phyloP scores from a whole-genome alignment of 1,140 invertebrate genomes.

The Drosophila obscura region DNA sequence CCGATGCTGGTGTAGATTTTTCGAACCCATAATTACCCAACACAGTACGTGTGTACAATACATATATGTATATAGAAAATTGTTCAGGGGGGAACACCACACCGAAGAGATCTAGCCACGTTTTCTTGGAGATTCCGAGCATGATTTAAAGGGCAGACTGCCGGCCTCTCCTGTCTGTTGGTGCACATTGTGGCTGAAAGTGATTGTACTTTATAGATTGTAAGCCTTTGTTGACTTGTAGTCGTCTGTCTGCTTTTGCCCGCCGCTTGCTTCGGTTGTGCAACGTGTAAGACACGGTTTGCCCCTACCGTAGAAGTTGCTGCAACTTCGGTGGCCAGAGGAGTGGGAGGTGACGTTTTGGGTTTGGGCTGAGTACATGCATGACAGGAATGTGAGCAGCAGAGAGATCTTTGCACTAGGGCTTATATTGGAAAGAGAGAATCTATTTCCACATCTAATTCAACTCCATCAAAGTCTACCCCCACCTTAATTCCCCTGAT shows the following conservation, averaged over 20 bases:
- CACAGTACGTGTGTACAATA: constrained; percentile 38
- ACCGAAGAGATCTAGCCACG: constrained; percentile 55
- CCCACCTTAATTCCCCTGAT: constrained; percentile 14
- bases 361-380: constrained; percentile 21
- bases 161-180: constrained; percentile 8
- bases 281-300: constrained; percentile 52
- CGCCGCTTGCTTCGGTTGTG: constrained; percentile 16
- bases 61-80: constrained; percentile 36
- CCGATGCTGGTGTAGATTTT: constrained; percentile 62
- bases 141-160: constrained; percentile 74
- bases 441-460: too few relatives aligned
- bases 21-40: constrained; percentile 70
- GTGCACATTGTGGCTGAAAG: constrained; percentile 60
- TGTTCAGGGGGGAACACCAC: constrained; percentile 19
- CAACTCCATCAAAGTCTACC: too few relatives aligned
- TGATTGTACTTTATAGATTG: constrained; percentile 73
- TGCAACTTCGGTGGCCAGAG: constrained; percentile 17
- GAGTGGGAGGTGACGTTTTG: constrained; percentile 10
- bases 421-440: neutral
- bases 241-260: constrained; percentile 18
- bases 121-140: constrained; percentile 51
- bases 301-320: constrained; percentile 38
- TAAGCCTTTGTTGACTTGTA: constrained; percentile 44
- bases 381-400: constrained; percentile 18
- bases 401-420: constrained; percentile 4